phyloP scores from a whole-genome alignment of 1,140 invertebrate genomes.

The Diprion similis region DNA sequence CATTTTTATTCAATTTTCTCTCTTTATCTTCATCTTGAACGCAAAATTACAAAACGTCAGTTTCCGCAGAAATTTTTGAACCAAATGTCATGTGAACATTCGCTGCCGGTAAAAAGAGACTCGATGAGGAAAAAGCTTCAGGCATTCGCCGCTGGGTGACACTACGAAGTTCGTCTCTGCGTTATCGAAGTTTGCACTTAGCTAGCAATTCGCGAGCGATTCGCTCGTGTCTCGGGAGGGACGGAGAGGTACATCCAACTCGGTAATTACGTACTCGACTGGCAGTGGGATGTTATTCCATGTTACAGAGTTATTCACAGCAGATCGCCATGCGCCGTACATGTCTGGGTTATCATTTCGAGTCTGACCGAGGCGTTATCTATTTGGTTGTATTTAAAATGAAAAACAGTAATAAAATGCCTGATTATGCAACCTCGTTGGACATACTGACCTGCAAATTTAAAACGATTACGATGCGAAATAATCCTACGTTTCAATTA shows the following conservation, averaged over 20 bases:
- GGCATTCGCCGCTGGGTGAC: background rate
- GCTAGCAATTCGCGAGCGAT: background rate
- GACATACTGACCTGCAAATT: no score
- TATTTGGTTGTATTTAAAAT: background rate
- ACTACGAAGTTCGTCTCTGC: background rate
- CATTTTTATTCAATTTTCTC: no score
- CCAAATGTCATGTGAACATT: no score
- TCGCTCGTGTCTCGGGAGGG: background rate
- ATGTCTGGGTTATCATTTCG: background rate
- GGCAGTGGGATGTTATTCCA: background rate
- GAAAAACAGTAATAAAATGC: no score
- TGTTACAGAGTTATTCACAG: background rate
- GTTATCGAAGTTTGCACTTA: background rate
- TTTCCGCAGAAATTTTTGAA: no score
- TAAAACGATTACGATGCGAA: no score
- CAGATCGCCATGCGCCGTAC: background rate
- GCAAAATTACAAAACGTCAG: no score
- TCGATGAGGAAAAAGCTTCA: background rate
- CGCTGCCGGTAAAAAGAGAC: no score
- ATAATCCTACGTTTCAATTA: no score
- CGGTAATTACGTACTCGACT: background rate
- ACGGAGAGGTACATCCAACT: background rate
- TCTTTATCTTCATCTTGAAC: no score
- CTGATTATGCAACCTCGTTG: no score
- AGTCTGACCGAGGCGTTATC: background rate